Percentiles rank a stretch among this genome's conserved stretches.
phyloP scores from a whole-genome alignment of 2,113 vertebrate species.

The Boulengeromyrus knoepffleri region DNA sequence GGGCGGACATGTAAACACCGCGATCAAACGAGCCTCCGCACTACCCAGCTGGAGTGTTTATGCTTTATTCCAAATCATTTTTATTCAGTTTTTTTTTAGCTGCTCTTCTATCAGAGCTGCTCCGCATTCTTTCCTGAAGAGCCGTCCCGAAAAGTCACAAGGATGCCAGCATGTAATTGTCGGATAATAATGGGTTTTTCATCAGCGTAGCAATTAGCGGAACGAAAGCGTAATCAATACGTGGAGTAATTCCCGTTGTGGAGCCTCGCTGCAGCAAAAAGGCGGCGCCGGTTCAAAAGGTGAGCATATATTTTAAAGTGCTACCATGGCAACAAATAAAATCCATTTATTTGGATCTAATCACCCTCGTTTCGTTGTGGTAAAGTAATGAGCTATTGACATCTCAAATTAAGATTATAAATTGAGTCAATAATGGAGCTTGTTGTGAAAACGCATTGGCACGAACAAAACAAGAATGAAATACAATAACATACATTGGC shows the following conservation, averaged over 20 bases:
- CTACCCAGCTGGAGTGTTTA: neutral
- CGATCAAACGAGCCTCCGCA: neutral
- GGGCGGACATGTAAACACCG: neutral
- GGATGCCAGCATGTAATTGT: neutral
- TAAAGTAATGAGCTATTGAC: conserved; percentile 7
- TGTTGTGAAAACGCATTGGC: neutral
- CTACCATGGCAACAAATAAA: neutral
- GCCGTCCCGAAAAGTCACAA: neutral
- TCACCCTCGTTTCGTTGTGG: neutral
- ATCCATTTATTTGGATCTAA: conserved; percentile 2
- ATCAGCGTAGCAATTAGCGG: neutral
- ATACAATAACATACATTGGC: neutral
- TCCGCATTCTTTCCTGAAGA: neutral
- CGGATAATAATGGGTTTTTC: neutral
- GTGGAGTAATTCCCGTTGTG: neutral
- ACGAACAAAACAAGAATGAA: neutral
- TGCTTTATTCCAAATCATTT: neutral
- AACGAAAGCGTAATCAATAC: neutral
- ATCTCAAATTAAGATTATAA: conserved; percentile 4
- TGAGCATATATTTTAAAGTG: neutral
- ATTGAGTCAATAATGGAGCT: neutral
- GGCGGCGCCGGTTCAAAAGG: neutral
- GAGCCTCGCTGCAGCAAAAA: neutral
- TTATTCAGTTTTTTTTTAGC: neutral
- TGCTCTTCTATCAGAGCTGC: neutral